Evolutionary conservation across 2,113 vertebrate species (phyloP).

Genomic region (Fulica atra): DNA sequence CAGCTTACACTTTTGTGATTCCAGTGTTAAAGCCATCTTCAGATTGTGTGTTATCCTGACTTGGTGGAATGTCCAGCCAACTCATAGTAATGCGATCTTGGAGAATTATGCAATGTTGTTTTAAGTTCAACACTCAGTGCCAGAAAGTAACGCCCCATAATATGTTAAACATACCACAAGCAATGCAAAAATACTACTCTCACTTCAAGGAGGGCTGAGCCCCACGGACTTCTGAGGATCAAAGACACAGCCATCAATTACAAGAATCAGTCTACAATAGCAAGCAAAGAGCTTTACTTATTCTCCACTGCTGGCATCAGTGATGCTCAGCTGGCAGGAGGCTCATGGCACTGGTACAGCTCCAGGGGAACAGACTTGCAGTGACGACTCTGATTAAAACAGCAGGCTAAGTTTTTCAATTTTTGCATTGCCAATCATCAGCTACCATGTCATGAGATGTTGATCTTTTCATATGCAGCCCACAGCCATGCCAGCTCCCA

Average conservation of each 20-base stretch:
- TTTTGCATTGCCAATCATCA: not conserved
- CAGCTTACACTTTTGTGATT: constrained; percentile 25
- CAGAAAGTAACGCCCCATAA: not conserved
- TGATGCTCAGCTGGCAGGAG: not conserved
- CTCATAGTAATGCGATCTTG: constrained; percentile 17
- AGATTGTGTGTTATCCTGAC: not conserved
- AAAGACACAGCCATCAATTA: constrained; percentile 1
- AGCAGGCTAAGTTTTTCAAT: not conserved
- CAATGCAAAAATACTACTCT: constrained; percentile 6
- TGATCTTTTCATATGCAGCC: not conserved
- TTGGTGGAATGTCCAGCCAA: constrained; percentile 30
- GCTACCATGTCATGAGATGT: not conserved
- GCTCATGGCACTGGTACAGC: not conserved
- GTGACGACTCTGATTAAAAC: not conserved
- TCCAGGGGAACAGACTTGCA: not conserved
- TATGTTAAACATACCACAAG: constrained; percentile 7
- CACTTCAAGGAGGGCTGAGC: constrained; percentile 2
- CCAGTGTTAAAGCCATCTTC: constrained; percentile 21
- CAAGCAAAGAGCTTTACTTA: not conserved
- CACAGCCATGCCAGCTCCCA: not conserved
- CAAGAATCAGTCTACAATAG: not conserved
- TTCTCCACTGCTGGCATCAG: not conserved
- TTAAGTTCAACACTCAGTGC: constrained; percentile 19
- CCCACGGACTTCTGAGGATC: not conserved
- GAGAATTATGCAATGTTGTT: constrained; percentile 28